phyloP scores from a whole-genome alignment of 2,113 vertebrate genomes.

The Ochotona curzoniae region DNA sequence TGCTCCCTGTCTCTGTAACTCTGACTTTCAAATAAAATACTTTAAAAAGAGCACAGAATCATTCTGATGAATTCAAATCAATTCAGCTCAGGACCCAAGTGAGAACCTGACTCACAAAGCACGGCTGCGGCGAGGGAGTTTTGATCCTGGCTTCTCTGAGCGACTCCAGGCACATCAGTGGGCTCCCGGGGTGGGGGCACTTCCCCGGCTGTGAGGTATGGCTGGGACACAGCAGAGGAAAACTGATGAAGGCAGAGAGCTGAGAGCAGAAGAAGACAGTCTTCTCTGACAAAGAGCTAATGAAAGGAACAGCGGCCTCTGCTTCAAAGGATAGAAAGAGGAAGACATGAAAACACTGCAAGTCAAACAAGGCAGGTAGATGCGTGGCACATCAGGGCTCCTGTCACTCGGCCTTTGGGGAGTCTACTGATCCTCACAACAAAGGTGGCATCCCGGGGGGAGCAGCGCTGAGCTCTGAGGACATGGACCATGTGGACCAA shows the following conservation, averaged over 20 bases:
- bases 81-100: background rate
- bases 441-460: background rate
- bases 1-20: too few relatives aligned
- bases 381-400: background rate
- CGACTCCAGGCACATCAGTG: background rate
- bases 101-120: background rate
- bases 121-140: background rate
- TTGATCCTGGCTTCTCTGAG: background rate
- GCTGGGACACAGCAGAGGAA: background rate
- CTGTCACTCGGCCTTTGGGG: background rate
- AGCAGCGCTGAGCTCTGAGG: background rate
- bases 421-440: background rate
- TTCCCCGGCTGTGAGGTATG: background rate
- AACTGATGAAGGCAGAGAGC: background rate
- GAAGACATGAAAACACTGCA: background rate
- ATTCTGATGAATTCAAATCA: constrained; percentile 16
- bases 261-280: constrained; percentile 5
- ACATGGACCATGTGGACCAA: background rate
- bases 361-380: background rate
- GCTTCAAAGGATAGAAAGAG: background rate
- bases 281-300: constrained; percentile 35
- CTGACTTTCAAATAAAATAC: too few relatives aligned
- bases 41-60: background rate
- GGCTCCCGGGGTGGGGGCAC: background rate
- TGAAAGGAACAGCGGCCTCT: background rate